phyloP scores from a whole-genome alignment of 2,113 vertebrate species.

The Ibidorhyncha struthersii region DNA sequence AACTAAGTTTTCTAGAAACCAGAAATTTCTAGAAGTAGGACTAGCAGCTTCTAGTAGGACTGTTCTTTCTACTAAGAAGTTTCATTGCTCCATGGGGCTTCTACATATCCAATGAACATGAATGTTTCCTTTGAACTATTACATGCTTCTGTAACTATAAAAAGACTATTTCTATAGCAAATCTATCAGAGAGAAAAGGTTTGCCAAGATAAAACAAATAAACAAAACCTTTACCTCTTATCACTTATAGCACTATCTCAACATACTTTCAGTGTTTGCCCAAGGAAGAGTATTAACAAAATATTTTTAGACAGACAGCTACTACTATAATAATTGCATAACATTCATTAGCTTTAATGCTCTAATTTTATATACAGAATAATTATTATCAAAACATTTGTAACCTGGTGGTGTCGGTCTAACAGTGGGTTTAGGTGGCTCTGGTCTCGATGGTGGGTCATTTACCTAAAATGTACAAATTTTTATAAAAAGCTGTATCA shows the following conservation, averaged over 20 bases:
- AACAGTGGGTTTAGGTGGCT: not conserved
- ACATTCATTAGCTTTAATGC: not conserved
- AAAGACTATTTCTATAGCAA: not conserved
- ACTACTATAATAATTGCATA: not conserved
- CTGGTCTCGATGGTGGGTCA: constrained; percentile 49
- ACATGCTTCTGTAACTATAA: not conserved
- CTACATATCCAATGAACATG: not conserved
- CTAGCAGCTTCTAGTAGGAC: not conserved
- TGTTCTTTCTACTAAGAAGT: not conserved
- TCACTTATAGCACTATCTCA: not conserved
- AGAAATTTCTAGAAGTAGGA: not conserved
- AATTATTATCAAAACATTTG: not conserved
- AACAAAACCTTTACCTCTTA: not conserved
- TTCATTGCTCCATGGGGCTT: not conserved
- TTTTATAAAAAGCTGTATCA: not conserved
- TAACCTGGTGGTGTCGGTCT: constrained; percentile 55
- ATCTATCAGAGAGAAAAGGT: not conserved
- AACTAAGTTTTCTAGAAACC: not conserved
- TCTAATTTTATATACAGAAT: not conserved
- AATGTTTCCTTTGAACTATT: not conserved
- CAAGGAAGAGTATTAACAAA: not conserved
- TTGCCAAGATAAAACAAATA: not conserved
- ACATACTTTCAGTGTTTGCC: not conserved
- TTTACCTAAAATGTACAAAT: constrained; percentile 44
- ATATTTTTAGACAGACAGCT: not conserved